A percentile compares a stretch with the other conserved stretches of the same genome.
Conservation (phyloP, 2,113 vertebrate species). For the Rhinolophus ferrumequinum region DNA sequence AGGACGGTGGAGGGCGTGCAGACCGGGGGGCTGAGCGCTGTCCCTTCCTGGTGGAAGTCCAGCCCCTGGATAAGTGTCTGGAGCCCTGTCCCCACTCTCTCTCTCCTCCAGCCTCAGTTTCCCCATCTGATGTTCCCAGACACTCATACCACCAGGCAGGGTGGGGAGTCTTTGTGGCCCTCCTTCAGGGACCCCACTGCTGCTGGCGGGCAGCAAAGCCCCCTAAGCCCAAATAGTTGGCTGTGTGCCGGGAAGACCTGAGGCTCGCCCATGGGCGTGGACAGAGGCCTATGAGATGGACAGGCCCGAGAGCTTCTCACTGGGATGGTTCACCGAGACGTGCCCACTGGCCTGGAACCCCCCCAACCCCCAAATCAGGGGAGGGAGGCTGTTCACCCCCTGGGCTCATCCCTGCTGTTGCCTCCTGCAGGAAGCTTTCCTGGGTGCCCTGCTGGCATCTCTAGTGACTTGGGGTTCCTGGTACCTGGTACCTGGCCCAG, state of each 20-base stretch:
- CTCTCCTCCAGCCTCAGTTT: neutral
- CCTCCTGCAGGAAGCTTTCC: neutral
- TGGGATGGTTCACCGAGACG: neutral
- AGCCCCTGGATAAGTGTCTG: neutral
- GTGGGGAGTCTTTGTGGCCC: neutral
- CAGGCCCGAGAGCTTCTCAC: neutral
- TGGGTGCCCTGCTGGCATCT: neutral
- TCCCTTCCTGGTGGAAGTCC: neutral
- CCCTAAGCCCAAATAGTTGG: neutral
- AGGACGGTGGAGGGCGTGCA: rapidly evolving
- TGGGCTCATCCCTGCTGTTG: rapidly evolving
- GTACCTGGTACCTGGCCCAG: neutral
- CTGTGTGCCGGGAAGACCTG: neutral
- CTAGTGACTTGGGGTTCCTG: too few relatives aligned
- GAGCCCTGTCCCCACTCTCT: neutral
- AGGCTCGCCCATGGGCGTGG: rapidly evolving
- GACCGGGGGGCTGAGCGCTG: neutral
- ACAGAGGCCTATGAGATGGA: neutral
- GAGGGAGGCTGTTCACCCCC: neutral
- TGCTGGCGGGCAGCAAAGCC: rapidly evolving
- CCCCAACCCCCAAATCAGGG: neutral
- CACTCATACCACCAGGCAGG: neutral
- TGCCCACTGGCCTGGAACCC: neutral
- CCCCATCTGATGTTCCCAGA: neutral
- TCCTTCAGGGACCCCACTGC: neutral